Conservation (phyloP, 2,888 invertebrate genomes). For the Mayetiola destructor region DNA sequence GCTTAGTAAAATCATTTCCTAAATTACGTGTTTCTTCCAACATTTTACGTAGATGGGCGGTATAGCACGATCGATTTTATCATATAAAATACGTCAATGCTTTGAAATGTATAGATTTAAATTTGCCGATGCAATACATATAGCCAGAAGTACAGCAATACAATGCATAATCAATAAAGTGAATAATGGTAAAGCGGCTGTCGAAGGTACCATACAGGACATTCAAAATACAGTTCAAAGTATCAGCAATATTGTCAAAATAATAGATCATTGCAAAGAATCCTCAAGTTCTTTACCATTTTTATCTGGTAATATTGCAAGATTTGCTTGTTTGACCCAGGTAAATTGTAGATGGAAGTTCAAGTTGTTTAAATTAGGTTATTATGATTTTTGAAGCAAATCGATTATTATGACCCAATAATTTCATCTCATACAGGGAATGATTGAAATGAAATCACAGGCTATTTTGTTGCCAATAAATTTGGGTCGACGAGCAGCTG, state of each 20-base stretch:
- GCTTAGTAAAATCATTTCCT: background rate
- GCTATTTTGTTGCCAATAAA: constrained; percentile 2
- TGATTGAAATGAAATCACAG: background rate
- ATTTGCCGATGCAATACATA: constrained; percentile 4
- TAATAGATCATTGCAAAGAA: background rate
- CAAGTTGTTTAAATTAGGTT: background rate
- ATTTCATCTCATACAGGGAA: background rate
- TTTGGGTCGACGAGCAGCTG: background rate
- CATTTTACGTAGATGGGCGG: background rate
- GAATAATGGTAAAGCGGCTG: background rate
- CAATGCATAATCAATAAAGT: constrained; percentile 3
- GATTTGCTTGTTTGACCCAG: background rate
- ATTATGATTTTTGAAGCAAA: background rate
- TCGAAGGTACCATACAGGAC: background rate
- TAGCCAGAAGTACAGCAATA: background rate
- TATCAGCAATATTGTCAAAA: background rate
- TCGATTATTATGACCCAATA: background rate
- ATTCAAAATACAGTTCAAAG: background rate
- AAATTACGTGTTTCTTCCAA: background rate
- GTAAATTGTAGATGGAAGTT: background rate
- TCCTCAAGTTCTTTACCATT: background rate
- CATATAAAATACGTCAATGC: constrained; percentile 5
- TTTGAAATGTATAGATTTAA: background rate
- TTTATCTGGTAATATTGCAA: background rate
- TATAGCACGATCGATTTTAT: background rate